Conservation (phyloP, 2,888 invertebrate species). For the Diadromus collaris region DNA sequence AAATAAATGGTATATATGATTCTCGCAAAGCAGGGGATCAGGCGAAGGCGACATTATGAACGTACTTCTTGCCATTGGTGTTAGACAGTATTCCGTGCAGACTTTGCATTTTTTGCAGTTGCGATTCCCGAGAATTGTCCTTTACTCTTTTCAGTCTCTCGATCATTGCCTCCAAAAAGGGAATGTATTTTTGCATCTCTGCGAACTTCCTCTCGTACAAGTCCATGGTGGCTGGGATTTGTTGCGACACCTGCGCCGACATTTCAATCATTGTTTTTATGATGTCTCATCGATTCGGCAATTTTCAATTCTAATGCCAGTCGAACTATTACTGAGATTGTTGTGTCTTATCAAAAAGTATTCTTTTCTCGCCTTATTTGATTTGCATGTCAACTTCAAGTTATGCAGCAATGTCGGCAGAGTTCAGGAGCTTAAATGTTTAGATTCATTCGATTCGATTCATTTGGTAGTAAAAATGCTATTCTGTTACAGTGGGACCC, state of each 20-base stretch:
- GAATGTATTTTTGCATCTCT: slow-evolving; percentile 86
- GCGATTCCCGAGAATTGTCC: slow-evolving; percentile 80
- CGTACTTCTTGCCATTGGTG: slow-evolving; percentile 83
- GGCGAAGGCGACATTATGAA: slow-evolving; percentile 60
- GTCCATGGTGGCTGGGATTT: slow-evolving; percentile 71
- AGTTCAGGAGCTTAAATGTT: not conserved
- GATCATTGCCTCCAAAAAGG: slow-evolving; percentile 88
- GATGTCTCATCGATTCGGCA: slow-evolving; percentile 29
- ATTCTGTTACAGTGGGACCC: not conserved
- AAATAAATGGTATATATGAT: slow-evolving; percentile 23
- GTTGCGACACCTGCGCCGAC: slow-evolving; percentile 62
- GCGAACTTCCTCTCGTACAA: slow-evolving; percentile 84
- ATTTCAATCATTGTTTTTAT: slow-evolving; percentile 58
- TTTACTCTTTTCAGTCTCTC: slow-evolving; percentile 83
- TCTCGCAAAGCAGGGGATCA: slow-evolving; percentile 30
- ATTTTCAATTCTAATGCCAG: slow-evolving; percentile 12
- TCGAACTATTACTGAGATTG: not conserved
- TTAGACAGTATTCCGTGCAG: slow-evolving; percentile 84
- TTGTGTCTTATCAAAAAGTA: not conserved
- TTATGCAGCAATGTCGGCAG: not conserved
- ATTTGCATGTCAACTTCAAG: not conserved
- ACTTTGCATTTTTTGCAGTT: slow-evolving; percentile 83
- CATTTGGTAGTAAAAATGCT: not conserved
- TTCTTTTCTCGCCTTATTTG: not conserved
- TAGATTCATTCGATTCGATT: too few species aligned